phyloP scores from a whole-genome alignment of 2,888 invertebrate genomes.

The Polymixis flavicincta region DNA sequence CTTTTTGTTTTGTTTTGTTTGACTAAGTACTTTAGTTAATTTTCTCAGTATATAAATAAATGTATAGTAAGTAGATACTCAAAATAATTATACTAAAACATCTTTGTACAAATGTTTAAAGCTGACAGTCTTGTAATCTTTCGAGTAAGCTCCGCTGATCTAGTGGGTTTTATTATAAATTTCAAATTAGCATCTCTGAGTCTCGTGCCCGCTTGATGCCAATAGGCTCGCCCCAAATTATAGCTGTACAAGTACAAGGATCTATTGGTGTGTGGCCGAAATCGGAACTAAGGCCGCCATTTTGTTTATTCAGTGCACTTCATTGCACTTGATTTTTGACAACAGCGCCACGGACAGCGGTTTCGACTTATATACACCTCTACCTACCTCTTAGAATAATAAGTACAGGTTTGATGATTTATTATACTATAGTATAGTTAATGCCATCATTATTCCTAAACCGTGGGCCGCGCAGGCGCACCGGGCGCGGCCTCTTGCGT shows the following conservation, averaged over 20 bases:
- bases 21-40: neutral
- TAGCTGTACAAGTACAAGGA: too few species aligned
- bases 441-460: conserved; percentile 56
- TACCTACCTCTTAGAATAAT: neutral
- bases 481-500: conserved; percentile 71
- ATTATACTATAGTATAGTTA: conserved; percentile 41
- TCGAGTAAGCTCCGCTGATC: neutral
- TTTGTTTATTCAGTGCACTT: neutral
- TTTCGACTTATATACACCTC: neutral
- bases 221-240: neutral
- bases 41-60: neutral
- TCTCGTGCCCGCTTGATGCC: neutral
- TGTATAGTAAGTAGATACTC: neutral
- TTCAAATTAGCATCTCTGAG: neutral
- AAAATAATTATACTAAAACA: conserved; percentile 16
- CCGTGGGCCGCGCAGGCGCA: conserved; percentile 78
- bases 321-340: neutral
- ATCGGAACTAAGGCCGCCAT: neutral
- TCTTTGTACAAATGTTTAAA: conserved; percentile 52
- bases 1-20: neutral
- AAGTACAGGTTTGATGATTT: neutral
- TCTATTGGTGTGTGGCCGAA: neutral
- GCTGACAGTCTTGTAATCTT: conserved; percentile 32
- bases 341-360: too few species aligned
- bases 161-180: neutral